phyloP scores from a whole-genome alignment of 2,113 vertebrate species.

The Malurus alboscapulatus region DNA sequence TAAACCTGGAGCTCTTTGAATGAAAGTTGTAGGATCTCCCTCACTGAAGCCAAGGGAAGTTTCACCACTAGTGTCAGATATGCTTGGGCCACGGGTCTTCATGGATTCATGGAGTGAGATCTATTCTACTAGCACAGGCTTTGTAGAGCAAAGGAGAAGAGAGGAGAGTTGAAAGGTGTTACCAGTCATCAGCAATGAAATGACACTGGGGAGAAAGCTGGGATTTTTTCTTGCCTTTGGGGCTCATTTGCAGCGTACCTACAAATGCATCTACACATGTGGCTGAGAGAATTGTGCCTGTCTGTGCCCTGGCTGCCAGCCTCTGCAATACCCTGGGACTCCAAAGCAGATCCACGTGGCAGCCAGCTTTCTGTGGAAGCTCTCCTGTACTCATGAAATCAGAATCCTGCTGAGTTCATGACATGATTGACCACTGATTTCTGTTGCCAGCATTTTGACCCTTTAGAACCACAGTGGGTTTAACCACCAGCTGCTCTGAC shows the following conservation, averaged over 20 bases:
- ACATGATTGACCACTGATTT: neutral
- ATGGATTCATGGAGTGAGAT: neutral
- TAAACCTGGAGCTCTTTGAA: neutral
- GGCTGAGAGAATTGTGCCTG: neutral
- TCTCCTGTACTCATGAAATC: neutral
- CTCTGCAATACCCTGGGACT: neutral
- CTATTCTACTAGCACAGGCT: neutral
- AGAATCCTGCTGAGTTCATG: neutral
- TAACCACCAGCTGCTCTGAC: neutral
- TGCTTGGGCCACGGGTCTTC: neutral
- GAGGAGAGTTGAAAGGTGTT: neutral
- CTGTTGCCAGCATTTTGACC: neutral
- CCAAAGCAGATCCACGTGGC: neutral
- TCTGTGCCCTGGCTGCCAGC: neutral
- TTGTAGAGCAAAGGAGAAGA: neutral
- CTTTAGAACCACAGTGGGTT: neutral
- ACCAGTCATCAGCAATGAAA: neutral
- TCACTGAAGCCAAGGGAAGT: neutral
- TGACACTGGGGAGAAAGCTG: neutral
- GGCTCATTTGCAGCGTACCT: neutral
- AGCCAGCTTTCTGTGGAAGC: neutral
- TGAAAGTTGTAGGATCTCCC: neutral
- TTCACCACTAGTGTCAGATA: neutral
- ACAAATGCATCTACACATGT: neutral
- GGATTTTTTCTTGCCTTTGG: neutral